A percentile compares a stretch with the other conserved stretches of the same genome.
phyloP scores from a whole-genome alignment of 2,113 vertebrate genomes.

The Tenebrosternarchus preto region DNA sequence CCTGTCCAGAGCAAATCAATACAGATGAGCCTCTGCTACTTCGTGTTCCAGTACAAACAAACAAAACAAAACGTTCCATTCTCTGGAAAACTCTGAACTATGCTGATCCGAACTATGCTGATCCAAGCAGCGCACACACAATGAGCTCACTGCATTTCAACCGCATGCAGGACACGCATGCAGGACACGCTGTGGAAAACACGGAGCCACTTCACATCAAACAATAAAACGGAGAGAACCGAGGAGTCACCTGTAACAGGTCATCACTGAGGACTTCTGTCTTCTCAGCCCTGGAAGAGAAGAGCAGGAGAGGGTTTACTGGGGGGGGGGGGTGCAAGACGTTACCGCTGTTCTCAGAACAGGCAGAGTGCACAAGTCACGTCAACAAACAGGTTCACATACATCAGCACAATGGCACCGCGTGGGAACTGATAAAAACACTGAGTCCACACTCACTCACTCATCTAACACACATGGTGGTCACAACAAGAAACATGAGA shows the following conservation, averaged over 20 bases:
- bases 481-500: background rate
- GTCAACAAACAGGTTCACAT: background rate
- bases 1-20: background rate
- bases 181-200: no score
- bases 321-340: background rate
- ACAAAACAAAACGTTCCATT: background rate
- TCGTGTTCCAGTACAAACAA: background rate
- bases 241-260: constrained; percentile 90
- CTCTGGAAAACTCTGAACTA: no score
- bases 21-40: background rate
- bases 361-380: background rate
- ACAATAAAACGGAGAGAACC: constrained; percentile 27
- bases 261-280: constrained; percentile 98
- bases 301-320: constrained; percentile 58
- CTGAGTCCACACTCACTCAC: background rate
- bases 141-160: no score
- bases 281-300: constrained; percentile 90
- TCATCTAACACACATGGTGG: background rate
- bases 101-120: no score
- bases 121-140: no score
- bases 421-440: background rate
- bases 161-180: no score
- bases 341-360: no score
- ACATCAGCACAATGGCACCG: background rate
- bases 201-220: no score